Conservation (phyloP, 2,888 invertebrate species). For the Lydus trimaculatus region DNA sequence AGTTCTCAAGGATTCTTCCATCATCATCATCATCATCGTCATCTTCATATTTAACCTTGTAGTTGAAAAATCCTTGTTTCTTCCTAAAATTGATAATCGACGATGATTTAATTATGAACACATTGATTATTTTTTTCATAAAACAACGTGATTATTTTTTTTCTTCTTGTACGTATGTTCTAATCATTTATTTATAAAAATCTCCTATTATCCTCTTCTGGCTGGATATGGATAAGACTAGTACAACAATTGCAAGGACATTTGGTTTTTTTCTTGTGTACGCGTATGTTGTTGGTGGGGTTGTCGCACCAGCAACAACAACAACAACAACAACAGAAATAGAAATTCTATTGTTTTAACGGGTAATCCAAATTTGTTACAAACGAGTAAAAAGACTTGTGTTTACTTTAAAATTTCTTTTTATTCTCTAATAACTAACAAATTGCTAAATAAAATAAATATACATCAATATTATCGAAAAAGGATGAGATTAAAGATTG, state of each 20-base stretch:
- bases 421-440: slow-evolving; percentile 39
- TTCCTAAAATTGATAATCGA: not conserved
- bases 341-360: not conserved
- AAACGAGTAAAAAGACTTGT: not conserved
- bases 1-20: not conserved
- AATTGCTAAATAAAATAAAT: slow-evolving; percentile 36
- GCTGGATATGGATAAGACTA: not conserved
- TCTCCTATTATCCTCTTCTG: not conserved
- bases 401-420: slow-evolving; percentile 6
- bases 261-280: not conserved
- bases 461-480: slow-evolving; percentile 5
- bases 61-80: not conserved
- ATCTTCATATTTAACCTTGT: not conserved
- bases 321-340: not conserved
- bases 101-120: not conserved
- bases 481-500: not conserved
- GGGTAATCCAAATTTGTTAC: not conserved
- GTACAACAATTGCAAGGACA: slow-evolving; percentile 1
- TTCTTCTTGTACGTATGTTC: too few relatives aligned
- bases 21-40: not conserved
- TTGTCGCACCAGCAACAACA: not conserved
- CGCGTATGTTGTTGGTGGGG: not conserved
- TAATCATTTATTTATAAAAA: slow-evolving; percentile 2
- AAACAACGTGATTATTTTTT: too few relatives aligned
- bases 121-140: not conserved